A percentile compares a stretch with the other conserved stretches of the same genome.
Conservation (phyloP, 2,888 invertebrate species). For the Aphodius sticticus region DNA sequence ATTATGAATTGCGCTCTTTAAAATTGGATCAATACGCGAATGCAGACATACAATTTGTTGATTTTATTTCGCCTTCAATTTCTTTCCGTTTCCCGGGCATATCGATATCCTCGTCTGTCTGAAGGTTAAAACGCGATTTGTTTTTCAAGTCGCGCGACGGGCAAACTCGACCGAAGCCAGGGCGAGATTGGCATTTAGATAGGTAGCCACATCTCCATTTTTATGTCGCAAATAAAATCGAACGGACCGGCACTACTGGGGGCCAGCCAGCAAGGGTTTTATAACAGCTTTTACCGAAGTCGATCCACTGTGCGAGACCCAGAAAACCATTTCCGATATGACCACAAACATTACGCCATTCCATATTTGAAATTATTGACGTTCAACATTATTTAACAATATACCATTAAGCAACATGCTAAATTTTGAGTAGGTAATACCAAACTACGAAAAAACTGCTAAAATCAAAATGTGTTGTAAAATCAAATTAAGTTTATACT, state of each 20-base stretch:
- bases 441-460: too few relatives aligned
- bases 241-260: neutral
- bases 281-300: neutral
- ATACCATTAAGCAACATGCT: too few relatives aligned
- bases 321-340: neutral
- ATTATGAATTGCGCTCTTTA: too few relatives aligned
- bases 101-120: neutral
- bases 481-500: too few relatives aligned
- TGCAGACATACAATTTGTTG: too few relatives aligned
- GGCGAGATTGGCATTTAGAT: neutral
- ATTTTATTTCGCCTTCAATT: too few relatives aligned
- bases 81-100: too few relatives aligned
- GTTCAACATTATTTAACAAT: too few relatives aligned
- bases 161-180: neutral
- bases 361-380: neutral
- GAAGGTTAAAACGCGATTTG: neutral
- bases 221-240: neutral
- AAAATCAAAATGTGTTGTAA: too few relatives aligned
- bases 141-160: neutral
- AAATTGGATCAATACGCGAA: too few relatives aligned
- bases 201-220: neutral
- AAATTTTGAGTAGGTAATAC: too few relatives aligned
- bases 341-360: neutral
- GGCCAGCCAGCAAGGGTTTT: neutral
- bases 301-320: neutral